These are phyloP conservation scores for Merluccius polli DNA, from an alignment of 2,797 vertebrate genomes.

Conservation along the genomic window DNA sequence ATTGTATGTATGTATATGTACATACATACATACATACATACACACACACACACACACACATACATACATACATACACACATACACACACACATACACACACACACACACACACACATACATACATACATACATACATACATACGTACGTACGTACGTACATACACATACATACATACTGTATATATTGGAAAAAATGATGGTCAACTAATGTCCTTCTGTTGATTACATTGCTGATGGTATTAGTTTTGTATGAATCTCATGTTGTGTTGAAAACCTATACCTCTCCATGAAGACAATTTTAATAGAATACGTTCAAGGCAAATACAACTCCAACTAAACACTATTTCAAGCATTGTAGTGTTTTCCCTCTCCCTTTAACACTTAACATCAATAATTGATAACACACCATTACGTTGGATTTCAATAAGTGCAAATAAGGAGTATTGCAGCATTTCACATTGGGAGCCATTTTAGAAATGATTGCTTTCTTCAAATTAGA, in stretches of 20 bases:
- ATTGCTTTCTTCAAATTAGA: constrained; percentile 77
- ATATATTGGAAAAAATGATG: constrained; percentile 63
- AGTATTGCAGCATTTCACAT: constrained; percentile 37
- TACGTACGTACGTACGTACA: not conserved
- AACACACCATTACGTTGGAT: constrained; percentile 15
- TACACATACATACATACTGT: constrained; percentile 6
- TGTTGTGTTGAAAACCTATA: constrained; percentile 51
- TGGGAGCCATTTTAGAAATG: constrained; percentile 32
- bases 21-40: not conserved
- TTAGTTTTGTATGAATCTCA: constrained; percentile 49
- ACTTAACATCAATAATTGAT: constrained; percentile 52
- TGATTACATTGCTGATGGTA: constrained; percentile 60
- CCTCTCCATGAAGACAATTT: not conserved
- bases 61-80: not conserved
- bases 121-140: not conserved
- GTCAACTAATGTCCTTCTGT: constrained; percentile 60
- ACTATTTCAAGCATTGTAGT: not conserved
- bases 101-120: constrained; percentile 9
- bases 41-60: constrained; percentile 10
- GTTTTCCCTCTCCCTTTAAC: not conserved
- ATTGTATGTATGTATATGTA: constrained; percentile 34
- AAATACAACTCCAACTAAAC: constrained; percentile 4
- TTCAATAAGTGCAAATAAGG: constrained; percentile 53
- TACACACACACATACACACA: constrained; percentile 3
- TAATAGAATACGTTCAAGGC: not conserved